Conservation (phyloP, 2,888 invertebrate genomes). For the Lasioglossum pauxillum region DNA sequence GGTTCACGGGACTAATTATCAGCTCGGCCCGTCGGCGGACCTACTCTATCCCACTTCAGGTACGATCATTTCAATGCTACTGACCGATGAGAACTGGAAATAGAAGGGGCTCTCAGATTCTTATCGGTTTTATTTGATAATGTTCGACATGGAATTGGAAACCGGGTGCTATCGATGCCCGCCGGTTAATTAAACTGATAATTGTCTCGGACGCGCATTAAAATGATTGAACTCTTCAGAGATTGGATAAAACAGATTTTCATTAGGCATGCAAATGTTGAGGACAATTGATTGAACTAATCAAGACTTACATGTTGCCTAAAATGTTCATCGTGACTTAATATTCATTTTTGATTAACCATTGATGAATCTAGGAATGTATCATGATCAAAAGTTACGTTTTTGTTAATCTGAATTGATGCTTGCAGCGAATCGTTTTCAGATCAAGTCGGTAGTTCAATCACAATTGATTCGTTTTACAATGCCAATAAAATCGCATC, state of each 20-base stretch:
- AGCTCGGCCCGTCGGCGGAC: slow-evolving; percentile 85
- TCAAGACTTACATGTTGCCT: not conserved
- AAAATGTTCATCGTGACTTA: not conserved
- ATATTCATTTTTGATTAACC: not conserved
- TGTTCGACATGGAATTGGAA: not conserved
- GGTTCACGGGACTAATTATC: slow-evolving; percentile 88
- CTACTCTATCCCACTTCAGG: slow-evolving; percentile 83
- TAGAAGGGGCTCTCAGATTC: not conserved
- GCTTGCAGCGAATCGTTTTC: not conserved
- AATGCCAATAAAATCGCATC: not conserved
- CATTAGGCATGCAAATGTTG: not conserved
- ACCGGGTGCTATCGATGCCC: not conserved
- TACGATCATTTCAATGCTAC: slow-evolving; percentile 46
- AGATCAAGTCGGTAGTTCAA: not conserved
- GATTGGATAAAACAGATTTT: not conserved
- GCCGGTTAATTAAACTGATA: slow-evolving; percentile 33
- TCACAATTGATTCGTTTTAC: not conserved
- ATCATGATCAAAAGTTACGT: not conserved
- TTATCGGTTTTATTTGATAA: slow-evolving; percentile 17
- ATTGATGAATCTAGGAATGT: not conserved
- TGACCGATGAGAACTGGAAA: not conserved
- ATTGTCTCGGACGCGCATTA: not conserved
- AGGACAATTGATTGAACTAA: not conserved
- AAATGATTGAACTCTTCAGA: not conserved
- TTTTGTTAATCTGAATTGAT: not conserved